These are phyloP conservation scores for Hylyphantes graminicola DNA, from an alignment of 1,140 invertebrate genomes.

Conservation along the genomic window DNA sequence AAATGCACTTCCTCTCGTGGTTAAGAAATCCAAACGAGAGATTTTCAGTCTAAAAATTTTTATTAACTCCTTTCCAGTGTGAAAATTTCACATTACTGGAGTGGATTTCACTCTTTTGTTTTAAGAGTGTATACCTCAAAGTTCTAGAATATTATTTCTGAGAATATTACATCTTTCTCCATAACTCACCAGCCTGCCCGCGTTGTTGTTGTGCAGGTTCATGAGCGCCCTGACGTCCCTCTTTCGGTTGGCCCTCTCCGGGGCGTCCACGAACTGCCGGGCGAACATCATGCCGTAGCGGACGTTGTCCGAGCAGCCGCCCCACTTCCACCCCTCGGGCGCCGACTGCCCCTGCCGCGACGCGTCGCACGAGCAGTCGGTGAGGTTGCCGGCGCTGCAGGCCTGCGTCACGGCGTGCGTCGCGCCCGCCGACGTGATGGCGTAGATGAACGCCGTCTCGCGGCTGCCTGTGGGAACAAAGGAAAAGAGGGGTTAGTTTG, in stretches of 20 bases:
- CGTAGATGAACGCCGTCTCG: constrained; percentile 78
- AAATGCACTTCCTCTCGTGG: too few relatives aligned
- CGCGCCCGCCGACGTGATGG: constrained; percentile 76
- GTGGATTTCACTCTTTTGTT: too few relatives aligned
- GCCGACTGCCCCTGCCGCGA: constrained; percentile 69
- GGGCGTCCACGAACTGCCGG: constrained; percentile 75
- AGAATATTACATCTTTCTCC: too few relatives aligned
- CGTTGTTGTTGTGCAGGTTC: constrained; percentile 78
- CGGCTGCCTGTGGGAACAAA: constrained; percentile 71
- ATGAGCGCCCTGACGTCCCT: constrained; percentile 71
- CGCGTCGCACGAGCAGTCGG: constrained; percentile 76
- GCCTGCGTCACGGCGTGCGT: constrained; percentile 76
- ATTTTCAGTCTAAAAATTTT: too few relatives aligned
- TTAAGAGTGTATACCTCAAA: too few relatives aligned
- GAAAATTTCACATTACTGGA: too few relatives aligned
- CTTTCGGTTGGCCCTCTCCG: constrained; percentile 67
- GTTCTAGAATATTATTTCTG: too few relatives aligned
- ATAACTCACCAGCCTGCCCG: constrained; percentile 73
- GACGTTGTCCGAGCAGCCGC: constrained; percentile 77
- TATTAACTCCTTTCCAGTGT: too few relatives aligned
- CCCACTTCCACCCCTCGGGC: constrained; percentile 77
- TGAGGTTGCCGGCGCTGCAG: constrained; percentile 76
- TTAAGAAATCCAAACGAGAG: too few relatives aligned
- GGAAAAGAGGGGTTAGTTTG: background rate
- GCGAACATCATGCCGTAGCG: constrained; percentile 74